A percentile compares a stretch with the other conserved stretches of the same genome.
phyloP scores from a whole-genome alignment of 2,113 vertebrate genomes.

The Taurulus bubalis region DNA sequence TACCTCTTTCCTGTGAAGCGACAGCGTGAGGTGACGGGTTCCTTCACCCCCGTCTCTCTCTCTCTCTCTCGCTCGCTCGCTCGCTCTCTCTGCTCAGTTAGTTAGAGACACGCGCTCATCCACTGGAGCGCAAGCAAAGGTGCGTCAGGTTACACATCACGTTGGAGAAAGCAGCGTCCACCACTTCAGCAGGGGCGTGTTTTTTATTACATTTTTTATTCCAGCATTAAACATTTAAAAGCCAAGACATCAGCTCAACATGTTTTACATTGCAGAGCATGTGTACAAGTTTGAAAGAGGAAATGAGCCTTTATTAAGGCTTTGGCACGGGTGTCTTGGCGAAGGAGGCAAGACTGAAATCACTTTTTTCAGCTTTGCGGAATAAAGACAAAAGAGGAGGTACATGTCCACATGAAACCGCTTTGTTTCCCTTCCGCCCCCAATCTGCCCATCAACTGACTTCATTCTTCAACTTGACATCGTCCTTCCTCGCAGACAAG shows the following conservation, averaged over 20 bases:
- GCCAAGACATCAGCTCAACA: conserved; percentile 36
- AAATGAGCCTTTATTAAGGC: conserved; percentile 44
- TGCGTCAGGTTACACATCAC: conserved; percentile 55
- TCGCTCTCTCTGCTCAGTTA: conserved; percentile 45
- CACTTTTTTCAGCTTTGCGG: conserved; percentile 26
- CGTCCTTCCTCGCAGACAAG: conserved; percentile 62
- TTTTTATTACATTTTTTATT: conserved; percentile 2
- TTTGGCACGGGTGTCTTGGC: conserved; percentile 28
- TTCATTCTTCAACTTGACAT: conserved; percentile 76
- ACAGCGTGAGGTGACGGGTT: conserved; percentile 66
- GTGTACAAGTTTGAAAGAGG: conserved; percentile 62
- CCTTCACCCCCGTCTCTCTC: conserved; percentile 26
- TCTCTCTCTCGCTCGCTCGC: conserved; percentile 14
- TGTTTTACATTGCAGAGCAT: conserved; percentile 18
- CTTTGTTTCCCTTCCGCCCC: conserved; percentile 59
- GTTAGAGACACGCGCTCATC: conserved; percentile 52
- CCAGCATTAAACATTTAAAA: conserved; percentile 32
- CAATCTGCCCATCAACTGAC: conserved; percentile 68
- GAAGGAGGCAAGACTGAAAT: conserved; percentile 31
- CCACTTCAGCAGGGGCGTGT: conserved; percentile 34
- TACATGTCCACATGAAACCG: conserved; percentile 62
- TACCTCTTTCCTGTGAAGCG: conserved; percentile 62
- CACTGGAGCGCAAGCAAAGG: conserved; percentile 39
- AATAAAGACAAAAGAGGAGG: conserved; percentile 61
- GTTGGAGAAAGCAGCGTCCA: conserved; percentile 45